Percentiles rank a stretch among this genome's conserved stretches.
These are phyloP conservation scores for Galerucella nymphaeae DNA, from an alignment of 2,888 invertebrate genomes.

Conservation along the genomic window DNA sequence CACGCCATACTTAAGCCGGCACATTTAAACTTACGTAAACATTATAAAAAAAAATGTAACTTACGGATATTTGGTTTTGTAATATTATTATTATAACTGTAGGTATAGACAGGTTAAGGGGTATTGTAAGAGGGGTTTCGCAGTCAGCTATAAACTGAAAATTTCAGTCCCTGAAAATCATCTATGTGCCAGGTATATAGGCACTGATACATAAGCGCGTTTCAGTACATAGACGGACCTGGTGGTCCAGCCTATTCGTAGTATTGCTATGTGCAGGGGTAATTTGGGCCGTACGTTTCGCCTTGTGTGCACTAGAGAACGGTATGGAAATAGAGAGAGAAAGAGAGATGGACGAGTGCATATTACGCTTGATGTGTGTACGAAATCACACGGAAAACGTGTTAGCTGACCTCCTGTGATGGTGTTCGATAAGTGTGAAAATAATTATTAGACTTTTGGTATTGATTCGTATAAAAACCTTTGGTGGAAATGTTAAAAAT, in stretches of 20 bases:
- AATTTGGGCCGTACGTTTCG: slow-evolving; percentile 43
- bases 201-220: slow-evolving; percentile 38
- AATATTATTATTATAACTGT: slow-evolving; percentile 61
- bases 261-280: slow-evolving; percentile 45
- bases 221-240: slow-evolving; percentile 47
- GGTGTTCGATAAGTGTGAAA: slow-evolving; percentile 51
- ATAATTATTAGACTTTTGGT: slow-evolving; percentile 49
- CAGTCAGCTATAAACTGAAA: slow-evolving; percentile 66
- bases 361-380: slow-evolving; percentile 50
- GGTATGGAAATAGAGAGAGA: slow-evolving; percentile 36
- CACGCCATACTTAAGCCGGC: slow-evolving; percentile 1
- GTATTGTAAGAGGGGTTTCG: slow-evolving; percentile 63
- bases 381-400: slow-evolving; percentile 51
- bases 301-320: slow-evolving; percentile 39
- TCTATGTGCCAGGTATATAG: slow-evolving; percentile 48
- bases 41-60: slow-evolving; percentile 39
- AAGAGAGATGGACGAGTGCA: slow-evolving; percentile 42
- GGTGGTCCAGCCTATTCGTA: slow-evolving; percentile 53
- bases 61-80: slow-evolving; percentile 54
- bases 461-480: slow-evolving; percentile 36
- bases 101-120: slow-evolving; percentile 65
- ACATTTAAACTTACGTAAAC: slow-evolving; percentile 13
- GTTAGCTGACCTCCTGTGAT: slow-evolving; percentile 47
- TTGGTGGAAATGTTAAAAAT: slow-evolving; percentile 12
- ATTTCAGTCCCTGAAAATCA: slow-evolving; percentile 56